Conservation (phyloP, 1,140 invertebrate genomes). For the Hypothenemus hampei region DNA sequence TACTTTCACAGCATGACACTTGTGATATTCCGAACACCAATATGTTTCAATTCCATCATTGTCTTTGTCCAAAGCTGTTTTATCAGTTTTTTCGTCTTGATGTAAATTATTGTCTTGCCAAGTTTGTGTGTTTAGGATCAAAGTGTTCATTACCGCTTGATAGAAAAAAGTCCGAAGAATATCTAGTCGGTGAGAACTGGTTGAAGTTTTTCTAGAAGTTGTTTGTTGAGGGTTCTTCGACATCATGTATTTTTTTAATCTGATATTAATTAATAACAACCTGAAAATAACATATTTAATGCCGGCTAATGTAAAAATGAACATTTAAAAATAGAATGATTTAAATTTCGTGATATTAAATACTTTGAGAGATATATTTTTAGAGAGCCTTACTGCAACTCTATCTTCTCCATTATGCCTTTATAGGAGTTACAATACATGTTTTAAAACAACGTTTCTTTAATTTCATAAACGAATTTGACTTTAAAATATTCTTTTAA, state of each 20-base stretch:
- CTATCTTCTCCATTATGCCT: too few relatives aligned
- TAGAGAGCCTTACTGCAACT: too few relatives aligned
- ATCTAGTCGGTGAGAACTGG: slow-evolving; percentile 60
- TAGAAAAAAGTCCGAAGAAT: slow-evolving; percentile 69
- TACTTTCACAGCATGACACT: slow-evolving; percentile 66
- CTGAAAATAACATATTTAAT: slow-evolving; percentile 47
- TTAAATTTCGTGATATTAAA: too few relatives aligned
- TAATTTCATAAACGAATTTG: neutral
- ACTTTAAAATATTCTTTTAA: too few relatives aligned
- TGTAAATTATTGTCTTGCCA: slow-evolving; percentile 25
- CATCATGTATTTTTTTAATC: slow-evolving; percentile 61
- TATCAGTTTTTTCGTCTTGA: slow-evolving; percentile 17
- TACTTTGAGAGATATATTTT: too few relatives aligned
- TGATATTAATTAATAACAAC: slow-evolving; percentile 63
- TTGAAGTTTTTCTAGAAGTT: slow-evolving; percentile 47
- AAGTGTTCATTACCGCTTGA: slow-evolving; percentile 52
- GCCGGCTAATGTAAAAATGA: neutral
- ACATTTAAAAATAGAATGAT: neutral
- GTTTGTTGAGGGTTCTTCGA: slow-evolving; percentile 56
- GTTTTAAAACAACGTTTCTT: too few relatives aligned
- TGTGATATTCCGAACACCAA: slow-evolving; percentile 79
- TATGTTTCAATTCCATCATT: slow-evolving; percentile 62
- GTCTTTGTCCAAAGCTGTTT: slow-evolving; percentile 30
- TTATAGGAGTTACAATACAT: too few relatives aligned
- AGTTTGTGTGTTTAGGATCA: slow-evolving; percentile 28